Percentiles rank a stretch among this genome's conserved stretches.
These are phyloP conservation scores for Volucella bombylans DNA, from an alignment of 2,888 invertebrate genomes.

Conservation along the genomic window DNA sequence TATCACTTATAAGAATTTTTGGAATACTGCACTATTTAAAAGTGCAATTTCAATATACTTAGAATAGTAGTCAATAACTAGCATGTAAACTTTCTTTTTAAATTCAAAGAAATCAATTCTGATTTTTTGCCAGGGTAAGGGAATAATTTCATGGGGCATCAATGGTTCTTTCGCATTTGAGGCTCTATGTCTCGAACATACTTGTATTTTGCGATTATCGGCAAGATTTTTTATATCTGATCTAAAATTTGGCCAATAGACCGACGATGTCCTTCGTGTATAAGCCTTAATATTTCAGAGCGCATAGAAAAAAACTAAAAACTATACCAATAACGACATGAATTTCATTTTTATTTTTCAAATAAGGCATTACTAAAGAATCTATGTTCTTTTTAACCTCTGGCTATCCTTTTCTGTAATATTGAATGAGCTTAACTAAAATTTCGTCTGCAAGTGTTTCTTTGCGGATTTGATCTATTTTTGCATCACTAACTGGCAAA, in stretches of 20 bases:
- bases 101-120: neutral
- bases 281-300: neutral
- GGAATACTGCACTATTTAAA: conserved; percentile 11
- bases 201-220: neutral
- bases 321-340: neutral
- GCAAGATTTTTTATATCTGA: conserved; percentile 15
- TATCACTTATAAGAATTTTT: conserved; percentile 18
- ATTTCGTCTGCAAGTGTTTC: neutral
- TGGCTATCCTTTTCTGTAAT: neutral
- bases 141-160: conserved; percentile 18
- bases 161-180: conserved; percentile 28
- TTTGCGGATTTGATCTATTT: neutral
- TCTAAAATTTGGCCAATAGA: neutral
- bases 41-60: conserved; percentile 17
- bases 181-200: conserved; percentile 17
- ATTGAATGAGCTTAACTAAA: neutral
- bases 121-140: conserved; percentile 5
- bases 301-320: neutral
- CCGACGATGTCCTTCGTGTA: too few relatives aligned
- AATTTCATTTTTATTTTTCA: conserved; percentile 12
- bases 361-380: conserved; percentile 1
- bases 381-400: conserved; percentile 5
- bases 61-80: conserved; percentile 21
- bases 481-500: too few relatives aligned
- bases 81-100: conserved; percentile 14